These are phyloP conservation scores for Apostichopus leukothele DNA, from an alignment of 53 echinoderm and acorn worm genomes.

Conservation along the genomic window DNA sequence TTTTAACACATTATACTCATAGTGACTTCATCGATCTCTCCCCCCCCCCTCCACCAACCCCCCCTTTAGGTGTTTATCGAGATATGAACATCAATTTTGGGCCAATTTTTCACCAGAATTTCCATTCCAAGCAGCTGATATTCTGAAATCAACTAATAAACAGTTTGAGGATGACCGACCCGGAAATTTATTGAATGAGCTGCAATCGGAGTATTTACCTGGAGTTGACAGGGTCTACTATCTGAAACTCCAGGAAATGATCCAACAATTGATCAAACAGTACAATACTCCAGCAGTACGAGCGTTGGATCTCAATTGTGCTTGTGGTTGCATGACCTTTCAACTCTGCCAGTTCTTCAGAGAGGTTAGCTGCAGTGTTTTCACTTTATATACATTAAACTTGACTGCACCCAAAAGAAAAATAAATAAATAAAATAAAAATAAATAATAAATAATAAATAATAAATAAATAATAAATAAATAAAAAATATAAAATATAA, in stretches of 20 bases:
- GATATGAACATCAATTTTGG: neutral
- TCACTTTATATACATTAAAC: too few species aligned
- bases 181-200: slow-evolving; percentile 9
- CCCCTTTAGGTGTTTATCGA: too few species aligned
- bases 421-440: too few species aligned
- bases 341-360: slow-evolving; percentile 59
- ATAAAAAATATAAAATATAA: too few species aligned
- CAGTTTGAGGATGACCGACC: slow-evolving; percentile 56
- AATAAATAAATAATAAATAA: too few species aligned
- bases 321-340: slow-evolving; percentile 78
- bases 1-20: too few species aligned
- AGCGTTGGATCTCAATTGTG: slow-evolving; percentile 69
- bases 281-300: slow-evolving; percentile 21
- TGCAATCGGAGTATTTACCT: slow-evolving; percentile 53
- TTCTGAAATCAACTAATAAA: slow-evolving; percentile 58
- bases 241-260: slow-evolving; percentile 23
- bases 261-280: neutral
- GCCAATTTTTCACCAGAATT: slow-evolving; percentile 35
- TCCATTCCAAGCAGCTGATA: slow-evolving; percentile 18
- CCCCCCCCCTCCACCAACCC: too few species aligned
- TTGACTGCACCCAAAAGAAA: too few species aligned
- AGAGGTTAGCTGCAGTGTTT: slow-evolving; percentile 42
- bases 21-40: too few species aligned
- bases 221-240: slow-evolving; percentile 45
- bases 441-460: too few species aligned